Conservation (phyloP, 2,113 vertebrate genomes). For the Saccopteryx bilineata region DNA sequence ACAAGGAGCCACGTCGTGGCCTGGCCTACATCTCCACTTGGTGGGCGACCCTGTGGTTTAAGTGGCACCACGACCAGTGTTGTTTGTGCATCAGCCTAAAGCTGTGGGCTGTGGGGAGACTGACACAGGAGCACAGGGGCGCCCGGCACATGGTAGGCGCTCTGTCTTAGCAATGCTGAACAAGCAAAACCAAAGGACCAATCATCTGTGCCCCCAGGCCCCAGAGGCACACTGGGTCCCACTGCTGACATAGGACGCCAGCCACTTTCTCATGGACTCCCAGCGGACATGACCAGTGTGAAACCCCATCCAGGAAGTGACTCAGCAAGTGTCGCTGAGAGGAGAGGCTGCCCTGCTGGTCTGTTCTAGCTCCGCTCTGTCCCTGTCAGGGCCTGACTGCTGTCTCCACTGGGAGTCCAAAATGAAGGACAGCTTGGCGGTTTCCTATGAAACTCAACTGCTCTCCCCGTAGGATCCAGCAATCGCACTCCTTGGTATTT, state of each 20-base stretch:
- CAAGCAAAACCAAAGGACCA: neutral
- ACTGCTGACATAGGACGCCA: neutral
- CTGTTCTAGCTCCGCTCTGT: neutral
- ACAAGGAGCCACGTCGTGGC: rapidly evolving
- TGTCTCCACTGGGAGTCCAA: neutral
- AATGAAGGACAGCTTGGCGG: neutral
- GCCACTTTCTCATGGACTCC: neutral
- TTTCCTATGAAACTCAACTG: neutral
- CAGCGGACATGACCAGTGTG: neutral
- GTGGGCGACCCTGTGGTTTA: neutral
- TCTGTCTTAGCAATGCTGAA: neutral
- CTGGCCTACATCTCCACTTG: neutral
- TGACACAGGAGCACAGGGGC: neutral
- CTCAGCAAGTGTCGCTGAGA: neutral
- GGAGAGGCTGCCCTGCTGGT: neutral
- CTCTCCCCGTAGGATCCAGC: neutral
- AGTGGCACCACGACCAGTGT: no score
- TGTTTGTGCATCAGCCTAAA: no score
- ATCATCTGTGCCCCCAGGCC: no score
- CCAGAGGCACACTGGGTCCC: neutral
- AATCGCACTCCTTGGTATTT: neutral
- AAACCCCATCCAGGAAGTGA: neutral
- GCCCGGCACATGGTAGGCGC: neutral
- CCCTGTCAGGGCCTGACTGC: neutral
- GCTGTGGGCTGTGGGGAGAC: neutral